Conservation (phyloP, 2,113 vertebrate genomes). For the Prietella phreatophila region DNA sequence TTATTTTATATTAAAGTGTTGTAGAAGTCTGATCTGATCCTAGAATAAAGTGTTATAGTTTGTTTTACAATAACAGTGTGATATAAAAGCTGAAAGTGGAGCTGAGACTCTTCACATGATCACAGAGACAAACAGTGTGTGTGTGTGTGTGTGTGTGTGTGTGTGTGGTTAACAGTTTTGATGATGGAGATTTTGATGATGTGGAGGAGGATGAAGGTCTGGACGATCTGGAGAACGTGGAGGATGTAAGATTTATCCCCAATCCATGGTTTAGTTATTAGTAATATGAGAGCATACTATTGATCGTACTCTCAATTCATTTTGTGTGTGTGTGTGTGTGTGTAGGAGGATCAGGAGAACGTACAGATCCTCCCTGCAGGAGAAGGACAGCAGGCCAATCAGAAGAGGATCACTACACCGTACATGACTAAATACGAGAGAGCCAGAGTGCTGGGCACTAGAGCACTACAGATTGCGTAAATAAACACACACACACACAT, state of each 20-base stretch:
- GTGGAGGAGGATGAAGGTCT: constrained; percentile 94
- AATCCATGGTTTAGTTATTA: neutral
- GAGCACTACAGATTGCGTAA: constrained; percentile 95
- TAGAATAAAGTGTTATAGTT: no score
- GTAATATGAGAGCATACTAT: neutral
- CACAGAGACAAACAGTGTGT: neutral
- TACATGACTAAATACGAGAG: constrained; percentile 99
- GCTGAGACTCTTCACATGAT: neutral
- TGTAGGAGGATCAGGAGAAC: constrained; percentile 92
- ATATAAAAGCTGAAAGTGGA: no score
- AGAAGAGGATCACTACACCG: constrained; percentile 93
- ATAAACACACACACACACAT: neutral
- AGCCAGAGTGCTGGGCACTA: constrained; percentile 90
- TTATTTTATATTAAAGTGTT: neutral
- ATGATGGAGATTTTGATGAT: constrained; percentile 95
- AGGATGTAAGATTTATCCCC: constrained; percentile 78
- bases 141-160: neutral
- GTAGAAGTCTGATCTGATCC: no score
- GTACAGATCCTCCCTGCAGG: constrained; percentile 93
- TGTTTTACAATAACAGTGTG: no score
- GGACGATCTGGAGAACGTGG: constrained; percentile 90
- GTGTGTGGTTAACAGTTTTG: constrained; percentile 74
- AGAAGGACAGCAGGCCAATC: constrained; percentile 87
- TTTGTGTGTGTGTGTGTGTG: constrained; percentile 27
- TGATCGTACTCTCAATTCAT: neutral